Evolutionary conservation across 1,140 invertebrate species (phyloP).

Genomic region (Panulirus ornatus): DNA sequence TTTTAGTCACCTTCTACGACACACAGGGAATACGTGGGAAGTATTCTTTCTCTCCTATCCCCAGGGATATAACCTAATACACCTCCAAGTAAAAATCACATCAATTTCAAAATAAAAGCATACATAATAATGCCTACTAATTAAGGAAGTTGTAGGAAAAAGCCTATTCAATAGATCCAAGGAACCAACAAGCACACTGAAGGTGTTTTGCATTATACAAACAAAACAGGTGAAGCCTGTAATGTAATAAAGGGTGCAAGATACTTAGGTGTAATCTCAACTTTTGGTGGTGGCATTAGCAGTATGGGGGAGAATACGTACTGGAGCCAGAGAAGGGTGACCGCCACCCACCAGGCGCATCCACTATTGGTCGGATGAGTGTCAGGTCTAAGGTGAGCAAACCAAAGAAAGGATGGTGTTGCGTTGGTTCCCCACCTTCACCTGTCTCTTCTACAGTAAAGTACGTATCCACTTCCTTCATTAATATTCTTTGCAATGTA

Average conservation of each 20-base stretch:
- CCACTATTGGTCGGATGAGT: slow-evolving; percentile 87
- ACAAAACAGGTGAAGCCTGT: not conserved
- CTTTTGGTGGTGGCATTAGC: slow-evolving; percentile 33
- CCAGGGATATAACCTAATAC: too few relatives aligned
- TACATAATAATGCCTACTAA: too few relatives aligned
- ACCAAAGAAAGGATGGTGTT: slow-evolving; percentile 84
- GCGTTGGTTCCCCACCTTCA: slow-evolving; percentile 79
- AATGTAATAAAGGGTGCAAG: not conserved
- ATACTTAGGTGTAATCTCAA: not conserved
- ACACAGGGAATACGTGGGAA: too few relatives aligned
- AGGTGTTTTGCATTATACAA: not conserved
- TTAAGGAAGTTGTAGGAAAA: too few relatives aligned
- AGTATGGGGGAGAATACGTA: slow-evolving; percentile 55
- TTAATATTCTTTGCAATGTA: slow-evolving; percentile 87
- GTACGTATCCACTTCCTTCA: slow-evolving; percentile 87
- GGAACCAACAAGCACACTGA: slow-evolving; percentile 15
- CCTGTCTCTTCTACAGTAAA: slow-evolving; percentile 84
- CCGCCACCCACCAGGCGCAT: slow-evolving; percentile 67
- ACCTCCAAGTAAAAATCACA: too few relatives aligned
- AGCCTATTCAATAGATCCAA: not conserved
- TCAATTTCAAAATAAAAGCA: too few relatives aligned
- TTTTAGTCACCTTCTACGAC: too few relatives aligned
- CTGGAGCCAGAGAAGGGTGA: slow-evolving; percentile 62
- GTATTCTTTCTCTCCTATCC: too few relatives aligned
- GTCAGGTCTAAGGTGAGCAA: slow-evolving; percentile 86